Evolutionary conservation across 2,888 invertebrate genomes (phyloP).

Genomic region (Dermolepida albohirtum): DNA sequence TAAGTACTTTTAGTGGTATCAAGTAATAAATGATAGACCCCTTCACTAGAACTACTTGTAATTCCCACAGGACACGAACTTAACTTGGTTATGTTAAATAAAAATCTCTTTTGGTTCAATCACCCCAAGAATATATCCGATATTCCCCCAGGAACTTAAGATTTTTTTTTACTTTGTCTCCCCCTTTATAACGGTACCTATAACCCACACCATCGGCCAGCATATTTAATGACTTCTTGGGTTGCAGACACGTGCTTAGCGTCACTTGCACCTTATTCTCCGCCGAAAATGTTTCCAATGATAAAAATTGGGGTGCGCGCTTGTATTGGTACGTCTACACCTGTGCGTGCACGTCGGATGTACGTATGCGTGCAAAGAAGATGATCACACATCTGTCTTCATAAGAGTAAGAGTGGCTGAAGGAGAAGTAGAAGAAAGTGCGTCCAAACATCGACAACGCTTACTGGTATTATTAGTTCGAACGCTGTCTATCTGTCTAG

Average conservation of each 20-base stretch:
- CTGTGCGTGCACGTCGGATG: not conserved
- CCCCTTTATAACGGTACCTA: not conserved
- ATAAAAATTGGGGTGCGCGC: conserved; percentile 18
- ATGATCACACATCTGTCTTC: too few relatives aligned
- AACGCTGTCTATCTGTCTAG: not conserved
- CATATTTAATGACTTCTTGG: conserved; percentile 21
- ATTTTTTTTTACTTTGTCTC: conserved; percentile 1
- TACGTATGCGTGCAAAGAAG: not conserved
- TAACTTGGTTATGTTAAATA: too few relatives aligned
- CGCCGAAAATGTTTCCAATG: conserved; percentile 1
- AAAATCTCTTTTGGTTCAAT: conserved; percentile 1
- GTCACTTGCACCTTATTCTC: conserved; percentile 20
- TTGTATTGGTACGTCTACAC: not conserved
- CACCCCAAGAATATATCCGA: not conserved
- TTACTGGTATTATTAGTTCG: conserved; percentile 14
- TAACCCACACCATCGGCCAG: not conserved
- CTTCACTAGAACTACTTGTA: too few relatives aligned
- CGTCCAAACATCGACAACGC: not conserved
- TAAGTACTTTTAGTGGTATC: too few relatives aligned
- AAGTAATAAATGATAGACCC: too few relatives aligned
- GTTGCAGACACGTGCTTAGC: conserved; percentile 18
- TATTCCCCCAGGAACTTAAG: conserved; percentile 3
- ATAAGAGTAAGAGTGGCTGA: too few relatives aligned
- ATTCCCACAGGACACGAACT: too few relatives aligned
- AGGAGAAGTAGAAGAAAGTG: too few relatives aligned